Evolutionary conservation across 2,888 invertebrate genomes (phyloP).

Genomic region (Dione juno): DNA sequence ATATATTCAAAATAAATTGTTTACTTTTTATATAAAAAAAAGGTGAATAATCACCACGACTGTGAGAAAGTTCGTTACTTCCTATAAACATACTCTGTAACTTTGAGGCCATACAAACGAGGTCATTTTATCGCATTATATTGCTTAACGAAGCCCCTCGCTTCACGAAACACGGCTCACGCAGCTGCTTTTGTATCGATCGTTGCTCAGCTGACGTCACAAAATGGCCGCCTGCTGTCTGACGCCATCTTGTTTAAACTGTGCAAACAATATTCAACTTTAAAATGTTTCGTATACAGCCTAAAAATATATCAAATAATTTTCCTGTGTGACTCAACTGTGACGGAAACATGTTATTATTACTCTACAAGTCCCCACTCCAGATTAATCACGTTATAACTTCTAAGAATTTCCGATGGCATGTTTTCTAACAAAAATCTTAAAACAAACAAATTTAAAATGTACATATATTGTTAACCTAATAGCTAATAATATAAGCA

Average conservation of each 20-base stretch:
- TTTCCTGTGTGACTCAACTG: slow-evolving; percentile 20
- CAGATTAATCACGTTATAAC: background rate
- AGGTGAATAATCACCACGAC: slow-evolving; percentile 13
- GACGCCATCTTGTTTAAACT: slow-evolving; percentile 42
- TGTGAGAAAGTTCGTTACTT: slow-evolving; percentile 49
- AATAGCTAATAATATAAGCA: background rate
- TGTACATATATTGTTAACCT: background rate
- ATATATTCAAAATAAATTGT: background rate
- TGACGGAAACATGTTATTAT: slow-evolving; percentile 25
- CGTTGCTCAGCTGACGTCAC: slow-evolving; percentile 42
- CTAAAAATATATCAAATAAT: background rate
- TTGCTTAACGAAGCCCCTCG: slow-evolving; percentile 33
- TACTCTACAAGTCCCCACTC: background rate
- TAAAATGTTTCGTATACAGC: background rate
- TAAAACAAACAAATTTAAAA: slow-evolving; percentile 6
- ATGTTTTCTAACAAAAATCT: background rate
- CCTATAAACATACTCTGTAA: slow-evolving; percentile 30
- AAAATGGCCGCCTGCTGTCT: slow-evolving; percentile 29
- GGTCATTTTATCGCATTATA: slow-evolving; percentile 35
- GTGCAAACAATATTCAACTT: background rate
- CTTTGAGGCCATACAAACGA: slow-evolving; percentile 39
- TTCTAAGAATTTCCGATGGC: slow-evolving; percentile 19
- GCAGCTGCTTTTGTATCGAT: slow-evolving; percentile 41
- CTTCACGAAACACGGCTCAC: background rate
- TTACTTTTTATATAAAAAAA: background rate